A percentile compares a stretch with the other conserved stretches of the same genome.
Conservation (phyloP, 2,888 invertebrate species). For the Drosophila rellima region DNA sequence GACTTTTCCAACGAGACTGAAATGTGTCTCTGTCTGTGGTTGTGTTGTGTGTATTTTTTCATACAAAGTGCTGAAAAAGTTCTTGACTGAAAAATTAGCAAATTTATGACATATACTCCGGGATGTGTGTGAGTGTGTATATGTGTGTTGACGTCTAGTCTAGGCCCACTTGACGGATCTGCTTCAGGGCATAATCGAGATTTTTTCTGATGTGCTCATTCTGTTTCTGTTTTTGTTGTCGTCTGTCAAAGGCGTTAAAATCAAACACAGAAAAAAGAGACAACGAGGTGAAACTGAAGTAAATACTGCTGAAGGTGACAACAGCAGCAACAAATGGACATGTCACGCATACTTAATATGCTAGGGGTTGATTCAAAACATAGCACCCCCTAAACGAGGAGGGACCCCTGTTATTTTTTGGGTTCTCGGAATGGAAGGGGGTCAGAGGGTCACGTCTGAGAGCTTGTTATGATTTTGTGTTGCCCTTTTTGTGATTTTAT, state of each 20-base stretch:
- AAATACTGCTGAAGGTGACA: slow-evolving; percentile 70
- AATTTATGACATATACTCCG: slow-evolving; percentile 30
- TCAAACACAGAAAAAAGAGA: slow-evolving; percentile 26
- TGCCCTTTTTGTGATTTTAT: slow-evolving; percentile 59
- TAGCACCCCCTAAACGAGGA: slow-evolving; percentile 11
- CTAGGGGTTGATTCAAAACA: slow-evolving; percentile 16
- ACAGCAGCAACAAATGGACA: slow-evolving; percentile 68
- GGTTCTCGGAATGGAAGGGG: not conserved
- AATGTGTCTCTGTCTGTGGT: slow-evolving; percentile 16
- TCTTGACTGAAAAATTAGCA: slow-evolving; percentile 49
- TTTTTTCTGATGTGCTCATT: slow-evolving; percentile 26
- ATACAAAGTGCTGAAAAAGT: slow-evolving; percentile 59
- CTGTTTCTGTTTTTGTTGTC: slow-evolving; percentile 25
- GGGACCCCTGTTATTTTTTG: slow-evolving; percentile 1
- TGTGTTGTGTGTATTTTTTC: slow-evolving; percentile 30
- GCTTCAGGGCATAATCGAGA: slow-evolving; percentile 23
- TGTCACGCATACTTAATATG: slow-evolving; percentile 78
- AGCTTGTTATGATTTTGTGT: slow-evolving; percentile 73
- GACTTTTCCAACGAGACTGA: slow-evolving; percentile 20
- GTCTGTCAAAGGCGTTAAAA: slow-evolving; percentile 46
- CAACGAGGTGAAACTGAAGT: slow-evolving; percentile 36
- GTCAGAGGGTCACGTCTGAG: slow-evolving; percentile 49
- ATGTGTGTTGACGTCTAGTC: slow-evolving; percentile 44
- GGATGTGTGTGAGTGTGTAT: not conserved
- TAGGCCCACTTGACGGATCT: slow-evolving; percentile 49